A percentile compares a stretch with the other conserved stretches of the same genome.
Conservation (phyloP, 2,797 vertebrate species). For the Pseudochromis fuscus region DNA sequence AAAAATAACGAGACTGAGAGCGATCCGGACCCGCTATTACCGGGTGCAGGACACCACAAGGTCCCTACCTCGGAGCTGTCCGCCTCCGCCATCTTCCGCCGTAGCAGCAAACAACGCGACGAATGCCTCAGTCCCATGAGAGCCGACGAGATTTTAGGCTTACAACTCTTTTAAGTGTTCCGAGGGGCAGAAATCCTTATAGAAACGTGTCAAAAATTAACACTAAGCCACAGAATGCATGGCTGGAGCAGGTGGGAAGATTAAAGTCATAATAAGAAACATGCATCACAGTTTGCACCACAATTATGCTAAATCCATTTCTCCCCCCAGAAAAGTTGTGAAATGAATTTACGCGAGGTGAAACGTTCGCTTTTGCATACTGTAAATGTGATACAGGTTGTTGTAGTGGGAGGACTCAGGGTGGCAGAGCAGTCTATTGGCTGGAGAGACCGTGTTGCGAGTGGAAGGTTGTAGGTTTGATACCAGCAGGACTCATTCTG, state of each 20-base stretch:
- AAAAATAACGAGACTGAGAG: not conserved
- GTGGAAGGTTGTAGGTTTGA: conserved; percentile 60
- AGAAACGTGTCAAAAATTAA: conserved; percentile 35
- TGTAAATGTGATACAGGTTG: conserved; percentile 41
- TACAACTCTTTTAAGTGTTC: conserved; percentile 69
- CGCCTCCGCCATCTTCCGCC: conserved; percentile 99
- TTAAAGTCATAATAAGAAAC: conserved; percentile 22
- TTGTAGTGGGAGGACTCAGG: conserved; percentile 42
- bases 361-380: conserved; percentile 59
- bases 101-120: conserved; percentile 97
- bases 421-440: conserved; percentile 22
- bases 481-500: conserved; percentile 35
- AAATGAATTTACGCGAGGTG: conserved; percentile 12
- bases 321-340: conserved; percentile 61
- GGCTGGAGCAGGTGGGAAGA: not conserved
- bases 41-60: conserved; percentile 76
- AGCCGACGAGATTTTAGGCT: conserved; percentile 84
- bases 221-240: not conserved
- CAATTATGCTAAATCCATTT: conserved; percentile 26
- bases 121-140: conserved; percentile 99
- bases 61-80: conserved; percentile 93
- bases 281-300: not conserved
- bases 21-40: conserved; percentile 30
- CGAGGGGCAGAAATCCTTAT: not conserved
- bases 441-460: conserved; percentile 19